Evolutionary conservation across 2,113 vertebrate genomes (phyloP), one percentile per base, ranked within the genome.

Genomic region (Eonycteris spelaea): DNA sequence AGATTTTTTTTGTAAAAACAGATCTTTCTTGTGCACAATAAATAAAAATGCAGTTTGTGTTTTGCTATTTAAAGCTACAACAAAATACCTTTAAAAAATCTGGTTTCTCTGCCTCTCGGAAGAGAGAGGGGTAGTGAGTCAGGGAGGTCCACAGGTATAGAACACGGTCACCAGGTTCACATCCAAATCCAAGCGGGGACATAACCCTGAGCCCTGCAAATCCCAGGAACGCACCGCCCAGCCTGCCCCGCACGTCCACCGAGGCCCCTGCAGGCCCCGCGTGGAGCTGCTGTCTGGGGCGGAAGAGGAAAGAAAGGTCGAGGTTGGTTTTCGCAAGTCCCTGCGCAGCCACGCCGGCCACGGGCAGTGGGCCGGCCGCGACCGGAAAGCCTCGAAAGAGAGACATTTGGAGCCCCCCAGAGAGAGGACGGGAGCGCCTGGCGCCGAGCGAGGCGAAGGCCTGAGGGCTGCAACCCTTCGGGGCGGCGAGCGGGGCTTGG

Each of bases 11-110:
- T 95, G 43, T 83, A 94, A 96, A 96, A 96, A 95, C 15, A 98
- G 86, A 95, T 33, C 30, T 84, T 90, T 94, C 83, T 68, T 94
- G 92, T 96, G 92, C 96, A 86, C 18, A 96, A 98, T 98, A 98
- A 97, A 97, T 97, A 97, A 97, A 90, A 93, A 94, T 0, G 26
- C 38, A 94, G 86, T 87, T 96, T 92, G 43, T 91, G 75, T 51
- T 93, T 95, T 77, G 33, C 86, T 86, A 70, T 95, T 43, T 95
- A 61, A 96, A 97, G 96, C 11, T 48, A 97, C 0, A 0, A 33
- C 86, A 90, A 94, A 96, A 95, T 57, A 65, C 45, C 71, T 95
- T 87, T 68, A 91, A 97, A 95, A 97, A 89, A 51, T 63, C 67
- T 38, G 30, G 87, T 40, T 95, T 77, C 80, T 95, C 85, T 70